Conservation (phyloP, 2,113 vertebrate species). For the Tupaia tana region DNA sequence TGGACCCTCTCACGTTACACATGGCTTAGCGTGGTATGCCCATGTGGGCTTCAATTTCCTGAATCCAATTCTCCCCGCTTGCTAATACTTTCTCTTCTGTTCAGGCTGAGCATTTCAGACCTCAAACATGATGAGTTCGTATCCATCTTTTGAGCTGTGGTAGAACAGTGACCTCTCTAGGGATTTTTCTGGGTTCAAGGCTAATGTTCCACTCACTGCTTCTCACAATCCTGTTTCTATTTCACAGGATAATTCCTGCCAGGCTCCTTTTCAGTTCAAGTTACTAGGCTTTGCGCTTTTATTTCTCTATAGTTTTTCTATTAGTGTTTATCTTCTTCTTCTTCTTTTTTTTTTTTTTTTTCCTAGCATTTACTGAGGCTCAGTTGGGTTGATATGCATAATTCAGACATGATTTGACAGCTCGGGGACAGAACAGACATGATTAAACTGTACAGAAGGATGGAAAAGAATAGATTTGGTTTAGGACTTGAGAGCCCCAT, state of each 20-base stretch:
- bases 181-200: conserved; percentile 24
- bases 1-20: not conserved
- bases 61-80: not conserved
- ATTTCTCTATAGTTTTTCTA: not conserved
- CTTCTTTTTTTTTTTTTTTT: conserved; percentile 52
- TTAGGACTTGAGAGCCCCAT: not conserved
- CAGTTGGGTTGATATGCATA: not conserved
- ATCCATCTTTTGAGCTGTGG: not conserved
- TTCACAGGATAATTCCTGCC: not conserved
- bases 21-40: not conserved
- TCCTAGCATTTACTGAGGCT: not conserved
- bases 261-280: conserved; percentile 3
- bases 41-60: not conserved
- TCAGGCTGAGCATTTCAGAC: not conserved
- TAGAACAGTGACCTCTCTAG: not conserved
- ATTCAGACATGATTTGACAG: not conserved
- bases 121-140: not conserved
- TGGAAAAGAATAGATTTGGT: not conserved
- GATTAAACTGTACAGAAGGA: not conserved
- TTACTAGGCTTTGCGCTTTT: conserved; percentile 12
- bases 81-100: not conserved
- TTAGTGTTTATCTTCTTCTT: not conserved
- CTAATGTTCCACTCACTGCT: not conserved
- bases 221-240: conserved; percentile 11
- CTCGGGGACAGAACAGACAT: not conserved